phyloP scores from a whole-genome alignment of 2,888 invertebrate species.

The Caenorhabditis imperialis region DNA sequence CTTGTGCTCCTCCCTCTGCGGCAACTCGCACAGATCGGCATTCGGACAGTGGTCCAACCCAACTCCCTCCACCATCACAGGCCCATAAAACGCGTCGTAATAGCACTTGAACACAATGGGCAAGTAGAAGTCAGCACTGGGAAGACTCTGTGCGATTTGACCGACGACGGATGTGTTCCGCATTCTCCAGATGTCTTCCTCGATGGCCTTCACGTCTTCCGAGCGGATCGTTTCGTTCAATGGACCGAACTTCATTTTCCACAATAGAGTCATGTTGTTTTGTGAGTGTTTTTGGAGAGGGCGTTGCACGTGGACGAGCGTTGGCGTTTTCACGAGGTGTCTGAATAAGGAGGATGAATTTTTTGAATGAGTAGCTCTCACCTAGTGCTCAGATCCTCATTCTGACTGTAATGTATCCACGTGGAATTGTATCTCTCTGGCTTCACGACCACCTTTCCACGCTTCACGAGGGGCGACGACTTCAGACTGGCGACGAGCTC shows the following conservation, averaged over 20 bases:
- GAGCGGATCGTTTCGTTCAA: conserved; percentile 36
- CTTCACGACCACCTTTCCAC: conserved; percentile 40
- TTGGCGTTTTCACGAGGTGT: conserved; percentile 9
- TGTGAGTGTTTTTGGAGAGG: conserved; percentile 37
- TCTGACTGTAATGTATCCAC: conserved; percentile 44
- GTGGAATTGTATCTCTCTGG: conserved; percentile 42
- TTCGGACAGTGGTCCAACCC: conserved; percentile 23
- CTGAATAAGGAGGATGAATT: conserved; percentile 11
- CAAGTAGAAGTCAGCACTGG: conserved; percentile 34
- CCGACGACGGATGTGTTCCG: conserved; percentile 11
- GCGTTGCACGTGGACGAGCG: conserved; percentile 44
- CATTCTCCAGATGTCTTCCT: conserved; percentile 31
- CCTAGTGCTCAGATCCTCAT: conserved; percentile 12
- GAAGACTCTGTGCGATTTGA: conserved; percentile 15
- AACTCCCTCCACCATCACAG: conserved; percentile 6
- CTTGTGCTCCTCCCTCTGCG: conserved; percentile 34
- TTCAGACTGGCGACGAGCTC: conserved; percentile 35
- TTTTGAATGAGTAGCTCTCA: too few relatives aligned
- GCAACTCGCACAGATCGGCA: conserved; percentile 42
- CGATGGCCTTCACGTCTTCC: conserved; percentile 20
- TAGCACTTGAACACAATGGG: conserved; percentile 49
- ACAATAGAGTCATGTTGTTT: conserved; percentile 32
- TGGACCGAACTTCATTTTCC: conserved; percentile 44
- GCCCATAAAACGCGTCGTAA: conserved; percentile 42
- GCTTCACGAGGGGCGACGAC: conserved; percentile 30